These are phyloP conservation scores for Pegoplata infirma DNA, from an alignment of 2,888 invertebrate genomes.

Conservation along the genomic window DNA sequence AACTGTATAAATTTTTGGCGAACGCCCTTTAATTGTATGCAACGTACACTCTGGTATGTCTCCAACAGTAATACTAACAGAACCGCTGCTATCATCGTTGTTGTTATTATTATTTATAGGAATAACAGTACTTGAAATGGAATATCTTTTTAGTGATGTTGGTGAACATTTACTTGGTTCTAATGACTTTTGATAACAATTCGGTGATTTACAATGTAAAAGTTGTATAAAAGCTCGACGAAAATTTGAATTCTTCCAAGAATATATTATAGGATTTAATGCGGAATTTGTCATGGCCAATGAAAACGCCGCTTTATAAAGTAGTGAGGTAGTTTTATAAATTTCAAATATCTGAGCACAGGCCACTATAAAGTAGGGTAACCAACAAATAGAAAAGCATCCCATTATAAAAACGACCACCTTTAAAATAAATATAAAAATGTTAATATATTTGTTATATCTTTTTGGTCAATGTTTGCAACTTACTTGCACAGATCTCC, in stretches of 20 bases:
- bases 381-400: conserved; percentile 89
- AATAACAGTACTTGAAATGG: conserved; percentile 36
- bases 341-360: conserved; percentile 81
- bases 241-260: conserved; percentile 90
- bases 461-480: background rate
- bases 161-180: conserved; percentile 22
- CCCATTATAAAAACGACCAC: conserved; percentile 88
- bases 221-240: conserved; percentile 85
- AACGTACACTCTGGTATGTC: background rate
- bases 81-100: background rate
- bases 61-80: background rate
- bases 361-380: conserved; percentile 86
- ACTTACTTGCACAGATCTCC: conserved; percentile 87
- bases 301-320: conserved; percentile 84
- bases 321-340: conserved; percentile 79
- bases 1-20: conserved; percentile 38
- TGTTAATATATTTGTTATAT: background rate
- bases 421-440: conserved; percentile 78
- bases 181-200: conserved; percentile 68
- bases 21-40: background rate
- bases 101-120: conserved; percentile 19
- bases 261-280: conserved; percentile 90
- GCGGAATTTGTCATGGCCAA: conserved; percentile 89
- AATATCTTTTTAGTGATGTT: conserved; percentile 22
- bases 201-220: conserved; percentile 83